Percentiles rank a stretch among this genome's conserved stretches.
These are phyloP conservation scores for Taphrorychus bicolor DNA, from an alignment of 2,888 invertebrate species.

Conservation along the genomic window DNA sequence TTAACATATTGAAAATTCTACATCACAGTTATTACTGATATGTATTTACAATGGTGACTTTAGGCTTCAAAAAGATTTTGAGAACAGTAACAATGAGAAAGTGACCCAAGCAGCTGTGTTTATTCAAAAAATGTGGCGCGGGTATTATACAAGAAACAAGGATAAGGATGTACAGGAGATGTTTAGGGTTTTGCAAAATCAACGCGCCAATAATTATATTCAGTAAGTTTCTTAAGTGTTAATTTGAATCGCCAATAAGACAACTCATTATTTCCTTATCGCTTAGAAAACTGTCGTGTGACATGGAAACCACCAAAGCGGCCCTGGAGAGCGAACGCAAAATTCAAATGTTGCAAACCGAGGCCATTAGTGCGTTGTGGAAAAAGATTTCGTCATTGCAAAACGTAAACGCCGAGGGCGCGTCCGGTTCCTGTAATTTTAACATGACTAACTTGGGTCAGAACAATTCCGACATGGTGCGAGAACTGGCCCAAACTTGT, in stretches of 20 bases:
- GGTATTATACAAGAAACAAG: slow-evolving; percentile 79
- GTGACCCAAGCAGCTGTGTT: slow-evolving; percentile 70
- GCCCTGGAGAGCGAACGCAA: slow-evolving; percentile 85
- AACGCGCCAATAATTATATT: slow-evolving; percentile 83
- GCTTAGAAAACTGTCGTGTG: slow-evolving; percentile 77
- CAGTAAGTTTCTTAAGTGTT: slow-evolving; percentile 66
- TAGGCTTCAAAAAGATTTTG: slow-evolving; percentile 40
- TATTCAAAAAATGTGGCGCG: slow-evolving; percentile 88
- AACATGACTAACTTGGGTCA: slow-evolving; percentile 52
- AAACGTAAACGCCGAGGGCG: slow-evolving; percentile 46
- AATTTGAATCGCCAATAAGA: neutral
- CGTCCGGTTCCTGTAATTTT: slow-evolving; percentile 30
- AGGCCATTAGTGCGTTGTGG: slow-evolving; percentile 90
- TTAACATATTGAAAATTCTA: no score
- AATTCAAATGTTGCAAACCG: slow-evolving; percentile 87
- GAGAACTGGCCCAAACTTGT: slow-evolving; percentile 79
- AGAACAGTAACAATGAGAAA: slow-evolving; percentile 56
- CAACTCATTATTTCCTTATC: neutral
- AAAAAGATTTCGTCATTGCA: slow-evolving; percentile 81
- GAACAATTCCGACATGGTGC: slow-evolving; percentile 69
- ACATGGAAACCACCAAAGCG: slow-evolving; percentile 85
- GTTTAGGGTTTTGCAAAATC: slow-evolving; percentile 74
- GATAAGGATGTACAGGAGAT: slow-evolving; percentile 71
- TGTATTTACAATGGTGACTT: no score
- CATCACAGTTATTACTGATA: neutral